Evolutionary conservation across 1,140 invertebrate genomes (phyloP).

Genomic region (Rhagoletis zephyria): DNA sequence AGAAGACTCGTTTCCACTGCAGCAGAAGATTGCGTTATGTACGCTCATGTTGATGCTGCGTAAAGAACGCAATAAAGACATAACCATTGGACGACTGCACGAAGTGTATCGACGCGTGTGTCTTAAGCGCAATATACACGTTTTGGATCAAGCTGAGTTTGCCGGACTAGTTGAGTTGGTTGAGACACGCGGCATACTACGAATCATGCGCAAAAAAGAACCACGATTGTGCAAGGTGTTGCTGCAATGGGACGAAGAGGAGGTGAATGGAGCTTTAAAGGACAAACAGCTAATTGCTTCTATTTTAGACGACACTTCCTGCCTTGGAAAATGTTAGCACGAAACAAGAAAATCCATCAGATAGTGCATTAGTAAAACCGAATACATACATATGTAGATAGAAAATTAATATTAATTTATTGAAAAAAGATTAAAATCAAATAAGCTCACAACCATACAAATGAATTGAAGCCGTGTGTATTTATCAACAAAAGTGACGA

Average conservation of each 20-base stretch:
- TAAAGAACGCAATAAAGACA: slow-evolving; percentile 87
- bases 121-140: slow-evolving; percentile 81
- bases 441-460: not conserved
- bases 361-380: not conserved
- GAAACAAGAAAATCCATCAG: not conserved
- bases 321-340: slow-evolving; percentile 72
- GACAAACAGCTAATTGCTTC: slow-evolving; percentile 88
- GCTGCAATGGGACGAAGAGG: slow-evolving; percentile 88
- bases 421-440: not conserved
- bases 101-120: slow-evolving; percentile 84
- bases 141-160: slow-evolving; percentile 87
- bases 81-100: slow-evolving; percentile 87
- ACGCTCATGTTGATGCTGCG: slow-evolving; percentile 87
- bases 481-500: too few species aligned
- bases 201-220: slow-evolving; percentile 79
- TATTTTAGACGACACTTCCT: slow-evolving; percentile 82
- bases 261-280: slow-evolving; percentile 82
- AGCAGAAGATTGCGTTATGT: slow-evolving; percentile 92
- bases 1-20: slow-evolving; percentile 85
- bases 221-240: slow-evolving; percentile 80
- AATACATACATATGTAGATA: not conserved
- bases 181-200: slow-evolving; percentile 86
- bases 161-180: slow-evolving; percentile 82
- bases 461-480: too few species aligned
- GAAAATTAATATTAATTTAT: not conserved